phyloP scores from a whole-genome alignment of 2,113 vertebrate genomes.

The Indicator indicator region DNA sequence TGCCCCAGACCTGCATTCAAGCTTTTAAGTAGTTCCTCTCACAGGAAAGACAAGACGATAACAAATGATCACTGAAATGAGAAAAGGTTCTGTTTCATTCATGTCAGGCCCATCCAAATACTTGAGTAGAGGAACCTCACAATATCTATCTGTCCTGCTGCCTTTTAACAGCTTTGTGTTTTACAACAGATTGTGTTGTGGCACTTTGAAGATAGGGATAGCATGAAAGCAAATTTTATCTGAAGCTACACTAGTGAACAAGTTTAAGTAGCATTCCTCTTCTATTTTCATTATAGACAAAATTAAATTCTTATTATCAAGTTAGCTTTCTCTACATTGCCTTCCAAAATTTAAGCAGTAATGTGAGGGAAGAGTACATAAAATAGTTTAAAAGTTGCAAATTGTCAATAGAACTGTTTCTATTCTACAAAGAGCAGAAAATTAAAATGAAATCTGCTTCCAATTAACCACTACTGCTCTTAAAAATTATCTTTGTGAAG shows the following conservation, averaged over 20 bases:
- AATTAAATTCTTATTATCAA: background rate
- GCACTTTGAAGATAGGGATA: background rate
- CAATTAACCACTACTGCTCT: background rate
- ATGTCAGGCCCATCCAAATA: constrained; percentile 46
- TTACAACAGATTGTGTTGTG: constrained; percentile 41
- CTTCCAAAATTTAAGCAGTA: background rate
- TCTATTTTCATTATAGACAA: background rate
- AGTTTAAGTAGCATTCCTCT: background rate
- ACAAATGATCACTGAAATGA: constrained; percentile 48
- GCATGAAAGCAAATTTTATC: background rate
- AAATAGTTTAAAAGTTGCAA: background rate
- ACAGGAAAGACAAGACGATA: background rate
- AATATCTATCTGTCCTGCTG: background rate
- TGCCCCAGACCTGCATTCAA: background rate
- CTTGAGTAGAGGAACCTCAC: constrained; percentile 44
- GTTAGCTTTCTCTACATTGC: background rate
- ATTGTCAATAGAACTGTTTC: background rate
- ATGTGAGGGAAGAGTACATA: background rate
- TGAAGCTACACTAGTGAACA: background rate
- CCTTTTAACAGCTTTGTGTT: constrained; percentile 38
- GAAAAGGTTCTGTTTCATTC: constrained; percentile 42
- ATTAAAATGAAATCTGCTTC: background rate
- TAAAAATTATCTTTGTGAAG: background rate
- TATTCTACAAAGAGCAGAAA: background rate
- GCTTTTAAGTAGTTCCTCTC: background rate